Evolutionary conservation across 2,888 invertebrate species (phyloP).

Genomic region (Dynastes maya): DNA sequence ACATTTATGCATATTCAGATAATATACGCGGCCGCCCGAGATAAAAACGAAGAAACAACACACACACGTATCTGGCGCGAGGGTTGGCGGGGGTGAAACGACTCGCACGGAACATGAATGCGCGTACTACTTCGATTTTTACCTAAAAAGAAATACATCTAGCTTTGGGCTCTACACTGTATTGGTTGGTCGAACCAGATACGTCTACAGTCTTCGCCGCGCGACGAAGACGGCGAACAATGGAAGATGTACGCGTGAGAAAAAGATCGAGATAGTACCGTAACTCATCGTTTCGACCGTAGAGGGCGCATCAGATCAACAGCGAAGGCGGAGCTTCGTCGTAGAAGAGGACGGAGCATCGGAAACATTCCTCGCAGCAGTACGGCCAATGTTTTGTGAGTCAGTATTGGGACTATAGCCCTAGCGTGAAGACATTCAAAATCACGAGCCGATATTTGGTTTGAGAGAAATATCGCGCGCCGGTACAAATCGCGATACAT

Average conservation of each 20-base stretch:
- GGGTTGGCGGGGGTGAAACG: slow-evolving; percentile 48
- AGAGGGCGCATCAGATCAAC: slow-evolving; percentile 70
- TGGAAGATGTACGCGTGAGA: slow-evolving; percentile 64
- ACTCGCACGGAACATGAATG: slow-evolving; percentile 35
- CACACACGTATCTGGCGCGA: slow-evolving; percentile 28
- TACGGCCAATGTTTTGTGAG: slow-evolving; percentile 59
- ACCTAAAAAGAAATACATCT: slow-evolving; percentile 70
- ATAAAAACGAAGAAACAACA: slow-evolving; percentile 21
- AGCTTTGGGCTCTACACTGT: slow-evolving; percentile 64
- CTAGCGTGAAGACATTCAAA: slow-evolving; percentile 49
- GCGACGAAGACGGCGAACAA: slow-evolving; percentile 57
- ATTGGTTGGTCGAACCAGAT: slow-evolving; percentile 62
- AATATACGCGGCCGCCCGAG: slow-evolving; percentile 1
- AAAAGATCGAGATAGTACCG: slow-evolving; percentile 68
- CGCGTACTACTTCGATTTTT: slow-evolving; percentile 68
- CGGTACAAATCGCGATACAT: slow-evolving; percentile 10
- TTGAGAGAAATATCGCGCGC: slow-evolving; percentile 8
- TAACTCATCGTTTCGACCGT: slow-evolving; percentile 57
- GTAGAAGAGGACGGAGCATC: slow-evolving; percentile 60
- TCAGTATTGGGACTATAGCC: slow-evolving; percentile 72
- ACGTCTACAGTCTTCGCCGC: slow-evolving; percentile 50
- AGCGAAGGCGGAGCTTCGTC: slow-evolving; percentile 77
- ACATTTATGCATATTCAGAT: background rate
- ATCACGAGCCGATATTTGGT: slow-evolving; percentile 13
- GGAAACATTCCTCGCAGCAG: slow-evolving; percentile 52